Evolutionary conservation across 2,888 invertebrate species (phyloP), one percentile per base, ranked within the genome.

Genomic region (Drosophila neutralis): DNA sequence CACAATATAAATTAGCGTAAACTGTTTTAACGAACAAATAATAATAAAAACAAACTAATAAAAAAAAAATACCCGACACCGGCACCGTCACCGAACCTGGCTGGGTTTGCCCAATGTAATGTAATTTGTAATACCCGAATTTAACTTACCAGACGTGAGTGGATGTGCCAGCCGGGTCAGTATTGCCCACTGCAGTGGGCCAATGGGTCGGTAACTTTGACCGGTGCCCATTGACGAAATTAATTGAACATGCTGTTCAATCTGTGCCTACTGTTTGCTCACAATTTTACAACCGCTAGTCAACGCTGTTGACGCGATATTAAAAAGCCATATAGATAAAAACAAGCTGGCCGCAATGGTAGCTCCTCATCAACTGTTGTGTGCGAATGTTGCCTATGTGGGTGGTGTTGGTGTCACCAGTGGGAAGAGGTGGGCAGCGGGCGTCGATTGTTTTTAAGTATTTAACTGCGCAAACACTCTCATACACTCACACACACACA

Each of bases 1-100:
- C 90, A 89, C 78, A 87, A 90, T 75, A 73, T 69, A 79, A 87
- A 87, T 87, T 87, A 88, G 89, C 87, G 89, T 88, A 86, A 90
- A 87, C 84, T 87, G 89, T 88, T 88, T 87, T 87, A 90, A 83
- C 87, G 74, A 80, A 70, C 82, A 76, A 72, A 74, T 58, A 38
- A 38, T 38, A 38, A 38, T 38, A 13, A 15, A 58, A 66, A 57
- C 11, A 59, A 54, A 54, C 69, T 61, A 54, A 58, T 52, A 51
- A 45, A 56, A 82, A 66, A 66, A 65, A 69, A 48, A 56, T 49
- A 62, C 13, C 31, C 58, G 51, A 29, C 31, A 53, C 53, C 24
- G 57, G 31, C 42, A 36, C 64, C 33, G 69, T 15, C 45, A 15
- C 21, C 15, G 45, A 21, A 45, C 57, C 73, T 63, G 45, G 8